phyloP scores from a whole-genome alignment of 2,888 invertebrate genomes.

The Polydrusus pterygomalis region DNA sequence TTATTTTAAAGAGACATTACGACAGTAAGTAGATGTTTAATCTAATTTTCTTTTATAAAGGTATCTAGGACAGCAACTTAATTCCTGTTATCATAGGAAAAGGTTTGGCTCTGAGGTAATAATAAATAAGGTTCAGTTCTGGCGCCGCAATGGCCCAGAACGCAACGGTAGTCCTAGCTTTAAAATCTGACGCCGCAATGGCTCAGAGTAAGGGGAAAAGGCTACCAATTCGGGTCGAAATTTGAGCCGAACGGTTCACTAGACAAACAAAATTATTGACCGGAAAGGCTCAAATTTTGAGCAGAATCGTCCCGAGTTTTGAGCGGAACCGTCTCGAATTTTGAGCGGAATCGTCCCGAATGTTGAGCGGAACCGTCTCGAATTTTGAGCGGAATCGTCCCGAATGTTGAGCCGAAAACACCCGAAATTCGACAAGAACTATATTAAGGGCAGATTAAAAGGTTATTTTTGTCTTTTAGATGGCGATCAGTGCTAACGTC shows the following conservation, averaged over 20 bases:
- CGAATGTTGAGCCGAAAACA: neutral
- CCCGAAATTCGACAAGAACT: neutral
- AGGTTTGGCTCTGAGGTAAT: neutral
- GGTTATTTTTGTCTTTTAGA: slow-evolving; percentile 6
- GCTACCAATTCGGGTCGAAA: neutral
- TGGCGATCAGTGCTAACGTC: slow-evolving; percentile 14
- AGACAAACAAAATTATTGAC: neutral
- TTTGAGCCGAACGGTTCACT: slow-evolving; percentile 6
- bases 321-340: slow-evolving; percentile 1
- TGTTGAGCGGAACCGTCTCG: slow-evolving; percentile 8
- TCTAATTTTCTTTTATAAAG: neutral
- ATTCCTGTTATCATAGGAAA: neutral
- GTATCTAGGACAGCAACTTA: neutral
- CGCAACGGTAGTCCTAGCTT: neutral
- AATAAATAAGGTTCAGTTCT: neutral
- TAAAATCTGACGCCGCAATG: neutral
- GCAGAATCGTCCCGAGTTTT: neutral
- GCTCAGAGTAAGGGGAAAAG: neutral
- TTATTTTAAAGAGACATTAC: neutral
- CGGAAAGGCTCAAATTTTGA: neutral
- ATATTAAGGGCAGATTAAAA: neutral
- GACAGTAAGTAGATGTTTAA: neutral
- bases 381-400: neutral
- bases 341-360: neutral
- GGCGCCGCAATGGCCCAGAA: neutral